Conservation (phyloP, 2,113 vertebrate species). For the Pseudorhombus dupliciocellatus region DNA sequence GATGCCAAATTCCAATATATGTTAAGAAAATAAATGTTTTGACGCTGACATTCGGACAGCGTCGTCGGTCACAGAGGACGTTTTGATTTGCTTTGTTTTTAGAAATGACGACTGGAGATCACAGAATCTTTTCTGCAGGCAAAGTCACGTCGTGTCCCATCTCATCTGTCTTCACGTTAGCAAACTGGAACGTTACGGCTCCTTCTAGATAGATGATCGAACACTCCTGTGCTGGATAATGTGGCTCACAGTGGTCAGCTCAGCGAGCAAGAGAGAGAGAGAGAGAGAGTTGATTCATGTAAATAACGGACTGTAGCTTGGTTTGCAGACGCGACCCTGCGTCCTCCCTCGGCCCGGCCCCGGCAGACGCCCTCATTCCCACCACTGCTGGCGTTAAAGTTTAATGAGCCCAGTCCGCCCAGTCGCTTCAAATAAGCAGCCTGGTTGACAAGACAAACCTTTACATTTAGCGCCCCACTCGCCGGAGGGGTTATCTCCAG, state of each 20-base stretch:
- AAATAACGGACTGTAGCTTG: slow-evolving; percentile 35
- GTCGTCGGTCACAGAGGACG: too few species aligned
- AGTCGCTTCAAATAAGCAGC: slow-evolving; percentile 64
- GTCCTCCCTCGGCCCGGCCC: not conserved
- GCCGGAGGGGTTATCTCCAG: slow-evolving; percentile 42
- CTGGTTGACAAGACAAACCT: slow-evolving; percentile 68
- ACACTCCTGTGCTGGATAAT: too few species aligned
- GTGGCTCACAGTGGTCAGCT: too few species aligned
- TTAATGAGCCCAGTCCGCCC: slow-evolving; percentile 67
- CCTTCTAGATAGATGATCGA: slow-evolving; percentile 1
- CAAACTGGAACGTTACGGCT: not conserved
- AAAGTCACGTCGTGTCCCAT: too few species aligned
- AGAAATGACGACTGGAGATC: too few species aligned
- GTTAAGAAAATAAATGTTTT: too few species aligned
- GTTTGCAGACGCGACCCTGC: slow-evolving; percentile 9
- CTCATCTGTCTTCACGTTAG: too few species aligned
- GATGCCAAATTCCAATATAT: too few species aligned
- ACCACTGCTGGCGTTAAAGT: slow-evolving; percentile 51
- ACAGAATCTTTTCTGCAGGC: too few species aligned
- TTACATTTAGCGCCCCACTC: slow-evolving; percentile 54
- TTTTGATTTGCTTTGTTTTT: too few species aligned
- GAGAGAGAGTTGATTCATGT: slow-evolving; percentile 5
- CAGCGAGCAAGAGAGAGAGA: too few species aligned
- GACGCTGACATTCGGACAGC: too few species aligned
- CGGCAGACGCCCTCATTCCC: slow-evolving; percentile 31